phyloP scores from a whole-genome alignment of 2,888 invertebrate species.

The Onthophagus sagittarius region DNA sequence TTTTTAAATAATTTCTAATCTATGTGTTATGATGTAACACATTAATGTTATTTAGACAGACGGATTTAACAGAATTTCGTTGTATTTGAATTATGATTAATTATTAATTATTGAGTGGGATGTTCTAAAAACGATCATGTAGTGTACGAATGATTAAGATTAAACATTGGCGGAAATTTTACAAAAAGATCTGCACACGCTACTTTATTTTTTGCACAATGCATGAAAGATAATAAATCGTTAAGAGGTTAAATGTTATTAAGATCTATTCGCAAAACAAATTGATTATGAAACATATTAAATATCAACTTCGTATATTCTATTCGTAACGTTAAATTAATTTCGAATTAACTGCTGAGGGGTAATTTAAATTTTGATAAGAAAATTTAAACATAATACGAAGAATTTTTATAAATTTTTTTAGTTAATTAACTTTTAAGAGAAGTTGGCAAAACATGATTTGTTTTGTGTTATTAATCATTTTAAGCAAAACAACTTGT shows the following conservation, averaged over 20 bases:
- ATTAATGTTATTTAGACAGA: background rate
- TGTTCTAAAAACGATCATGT: background rate
- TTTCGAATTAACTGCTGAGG: background rate
- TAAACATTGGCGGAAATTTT: background rate
- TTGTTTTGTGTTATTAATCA: background rate
- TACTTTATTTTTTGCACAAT: slow-evolving; percentile 5
- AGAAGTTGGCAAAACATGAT: background rate
- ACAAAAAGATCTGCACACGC: slow-evolving; percentile 6
- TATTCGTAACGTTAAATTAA: background rate
- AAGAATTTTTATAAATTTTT: background rate
- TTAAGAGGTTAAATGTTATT: slow-evolving; percentile 9
- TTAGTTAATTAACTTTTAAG: background rate
- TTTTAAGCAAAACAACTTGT: background rate
- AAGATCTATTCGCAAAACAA: slow-evolving; percentile 3
- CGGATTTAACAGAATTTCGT: background rate
- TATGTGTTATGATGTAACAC: background rate
- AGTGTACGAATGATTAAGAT: background rate
- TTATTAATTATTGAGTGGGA: too few species aligned
- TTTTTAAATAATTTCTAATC: background rate
- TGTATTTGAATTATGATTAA: background rate
- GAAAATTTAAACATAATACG: too few species aligned
- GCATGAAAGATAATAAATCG: slow-evolving; percentile 2
- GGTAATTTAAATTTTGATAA: background rate
- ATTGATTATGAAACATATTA: slow-evolving; percentile 4
- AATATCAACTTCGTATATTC: background rate